A percentile compares a stretch with the other conserved stretches of the same genome.
Evolutionary conservation across 2,888 invertebrate genomes (phyloP).

Genomic region (Campopleginae sp.): DNA sequence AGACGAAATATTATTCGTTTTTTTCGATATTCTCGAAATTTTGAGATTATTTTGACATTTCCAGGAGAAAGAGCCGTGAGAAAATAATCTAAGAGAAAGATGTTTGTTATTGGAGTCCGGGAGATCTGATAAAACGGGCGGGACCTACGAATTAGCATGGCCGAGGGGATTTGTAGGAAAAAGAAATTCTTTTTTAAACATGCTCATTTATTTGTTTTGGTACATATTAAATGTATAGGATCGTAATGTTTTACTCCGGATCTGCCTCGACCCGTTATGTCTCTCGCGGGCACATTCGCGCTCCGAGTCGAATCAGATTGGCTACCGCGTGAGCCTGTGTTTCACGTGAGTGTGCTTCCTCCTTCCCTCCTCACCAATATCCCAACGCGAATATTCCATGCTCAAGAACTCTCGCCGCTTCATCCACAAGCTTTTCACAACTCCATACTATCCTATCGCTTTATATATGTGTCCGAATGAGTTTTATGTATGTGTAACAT

Average conservation of each 20-base stretch:
- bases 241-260: constrained; percentile 32
- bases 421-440: background rate
- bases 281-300: constrained; percentile 35
- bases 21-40: background rate
- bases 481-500: background rate
- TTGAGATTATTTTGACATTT: background rate
- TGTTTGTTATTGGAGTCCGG: background rate
- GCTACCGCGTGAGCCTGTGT: constrained; percentile 39
- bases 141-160: constrained; percentile 1
- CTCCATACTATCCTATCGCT: background rate
- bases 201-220: background rate
- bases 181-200: background rate
- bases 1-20: background rate
- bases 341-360: constrained; percentile 15
- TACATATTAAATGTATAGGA: background rate
- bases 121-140: constrained; percentile 6
- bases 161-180: background rate
- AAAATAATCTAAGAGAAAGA: constrained; percentile 1
- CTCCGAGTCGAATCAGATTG: constrained; percentile 46
- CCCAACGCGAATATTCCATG: background rate
- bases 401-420: background rate
- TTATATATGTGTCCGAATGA: background rate
- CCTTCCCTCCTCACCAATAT: background rate
- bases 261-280: constrained; percentile 48
- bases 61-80: background rate